Evolutionary conservation across 2,113 vertebrate genomes (phyloP).

Genomic region (Camelus bactrianus): DNA sequence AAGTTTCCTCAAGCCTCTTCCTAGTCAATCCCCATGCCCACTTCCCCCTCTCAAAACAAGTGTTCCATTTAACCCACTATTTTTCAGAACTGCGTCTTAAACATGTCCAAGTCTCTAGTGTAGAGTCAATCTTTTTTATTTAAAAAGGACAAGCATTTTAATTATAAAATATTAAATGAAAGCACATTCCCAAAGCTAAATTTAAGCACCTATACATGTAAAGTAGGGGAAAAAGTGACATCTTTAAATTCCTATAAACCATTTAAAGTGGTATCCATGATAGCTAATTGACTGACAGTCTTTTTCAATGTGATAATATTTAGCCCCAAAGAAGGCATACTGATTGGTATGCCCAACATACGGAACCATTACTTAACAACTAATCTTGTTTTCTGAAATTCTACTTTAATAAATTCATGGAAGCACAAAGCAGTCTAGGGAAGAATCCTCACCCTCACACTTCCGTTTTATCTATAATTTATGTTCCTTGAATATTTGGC

Average conservation of each 20-base stretch:
- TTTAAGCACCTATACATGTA: not conserved
- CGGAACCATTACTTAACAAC: not conserved
- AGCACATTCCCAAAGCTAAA: not conserved
- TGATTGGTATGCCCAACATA: not conserved
- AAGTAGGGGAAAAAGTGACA: not conserved
- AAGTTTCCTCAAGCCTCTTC: not conserved
- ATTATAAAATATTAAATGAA: not conserved
- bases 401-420: not conserved
- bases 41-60: not conserved
- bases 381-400: slow-evolving; percentile 1
- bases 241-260: not conserved
- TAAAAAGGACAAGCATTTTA: not conserved
- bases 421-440: not conserved
- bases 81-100: not conserved
- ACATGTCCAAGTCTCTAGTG: not conserved
- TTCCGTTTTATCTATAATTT: not conserved
- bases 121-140: not conserved
- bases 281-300: not conserved
- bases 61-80: not conserved
- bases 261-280: not conserved
- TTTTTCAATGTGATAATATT: not conserved
- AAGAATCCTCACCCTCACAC: not conserved
- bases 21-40: not conserved
- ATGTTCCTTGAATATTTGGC: not conserved
- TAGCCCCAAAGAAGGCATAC: not conserved